These are phyloP conservation scores for Vanessa cardui DNA, from an alignment of 2,888 invertebrate species.

Conservation along the genomic window DNA sequence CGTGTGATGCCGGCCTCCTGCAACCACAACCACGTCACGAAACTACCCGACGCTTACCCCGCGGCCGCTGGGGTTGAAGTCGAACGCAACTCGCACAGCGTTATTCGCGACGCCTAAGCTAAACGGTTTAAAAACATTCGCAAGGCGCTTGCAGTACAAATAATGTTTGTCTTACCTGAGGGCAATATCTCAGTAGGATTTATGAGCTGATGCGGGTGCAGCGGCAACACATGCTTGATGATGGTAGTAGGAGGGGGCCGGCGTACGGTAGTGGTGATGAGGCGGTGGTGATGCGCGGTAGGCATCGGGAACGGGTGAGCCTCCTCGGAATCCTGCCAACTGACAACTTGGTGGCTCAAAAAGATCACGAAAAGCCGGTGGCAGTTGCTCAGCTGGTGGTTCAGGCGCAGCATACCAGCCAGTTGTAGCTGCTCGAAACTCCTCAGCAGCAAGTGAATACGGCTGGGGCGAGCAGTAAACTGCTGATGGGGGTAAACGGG, in stretches of 20 bases:
- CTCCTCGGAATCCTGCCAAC: slow-evolving; percentile 76
- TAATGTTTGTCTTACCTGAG: slow-evolving; percentile 62
- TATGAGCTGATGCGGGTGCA: slow-evolving; percentile 74
- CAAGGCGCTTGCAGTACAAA: slow-evolving; percentile 54
- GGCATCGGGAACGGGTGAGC: slow-evolving; percentile 69
- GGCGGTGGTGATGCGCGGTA: slow-evolving; percentile 75
- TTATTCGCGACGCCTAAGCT: slow-evolving; percentile 63
- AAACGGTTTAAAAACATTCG: slow-evolving; percentile 51
- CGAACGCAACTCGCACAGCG: slow-evolving; percentile 55
- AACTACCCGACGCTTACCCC: slow-evolving; percentile 59
- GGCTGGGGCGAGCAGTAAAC: slow-evolving; percentile 80
- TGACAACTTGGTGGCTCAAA: slow-evolving; percentile 81
- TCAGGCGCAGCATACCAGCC: slow-evolving; percentile 83
- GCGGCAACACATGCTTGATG: slow-evolving; percentile 84
- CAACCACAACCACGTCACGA: slow-evolving; percentile 80
- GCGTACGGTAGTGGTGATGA: slow-evolving; percentile 76
- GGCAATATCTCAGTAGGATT: slow-evolving; percentile 75
- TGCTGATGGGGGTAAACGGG: slow-evolving; percentile 82
- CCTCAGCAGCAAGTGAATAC: slow-evolving; percentile 80
- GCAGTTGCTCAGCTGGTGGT: slow-evolving; percentile 71
- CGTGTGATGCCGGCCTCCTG: slow-evolving; percentile 77
- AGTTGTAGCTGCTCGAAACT: slow-evolving; percentile 76
- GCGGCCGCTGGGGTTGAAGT: slow-evolving; percentile 54
- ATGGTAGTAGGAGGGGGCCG: slow-evolving; percentile 79
- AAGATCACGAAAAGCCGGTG: slow-evolving; percentile 74